A percentile compares a stretch with the other conserved stretches of the same genome.
These are phyloP conservation scores for Myopa testacea DNA, from an alignment of 2,888 invertebrate genomes.

Conservation along the genomic window DNA sequence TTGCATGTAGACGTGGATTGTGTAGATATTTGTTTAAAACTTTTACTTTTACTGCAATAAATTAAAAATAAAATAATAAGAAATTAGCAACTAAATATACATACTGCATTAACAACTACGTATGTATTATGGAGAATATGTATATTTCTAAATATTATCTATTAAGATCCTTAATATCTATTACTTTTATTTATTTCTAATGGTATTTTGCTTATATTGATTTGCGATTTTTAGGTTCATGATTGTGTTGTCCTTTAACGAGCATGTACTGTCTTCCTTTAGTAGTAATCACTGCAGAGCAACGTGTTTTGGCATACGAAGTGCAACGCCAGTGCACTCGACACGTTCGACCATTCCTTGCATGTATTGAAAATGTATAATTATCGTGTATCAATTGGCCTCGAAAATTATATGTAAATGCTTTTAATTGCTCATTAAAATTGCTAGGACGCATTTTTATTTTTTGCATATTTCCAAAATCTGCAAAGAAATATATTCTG, in stretches of 20 bases:
- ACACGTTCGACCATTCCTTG: conserved; percentile 54
- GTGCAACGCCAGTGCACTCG: conserved; percentile 64
- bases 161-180: conserved; percentile 14
- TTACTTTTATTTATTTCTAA: conserved; percentile 5
- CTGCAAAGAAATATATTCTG: conserved; percentile 25
- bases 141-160: too few relatives aligned
- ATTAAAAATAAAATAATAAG: conserved; percentile 10
- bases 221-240: conserved; percentile 49
- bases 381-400: conserved; percentile 62
- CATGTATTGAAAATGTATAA: conserved; percentile 57
- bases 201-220: too few relatives aligned
- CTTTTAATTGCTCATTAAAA: not conserved
- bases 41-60: conserved; percentile 38
- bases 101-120: not conserved
- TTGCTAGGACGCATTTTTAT: not conserved
- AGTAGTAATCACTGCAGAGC: conserved; percentile 60
- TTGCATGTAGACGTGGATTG: not conserved
- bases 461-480: conserved; percentile 8
- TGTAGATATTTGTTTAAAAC: conserved; percentile 35
- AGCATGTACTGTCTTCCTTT: conserved; percentile 55
- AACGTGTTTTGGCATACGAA: conserved; percentile 57
- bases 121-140: not conserved
- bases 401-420: conserved; percentile 61
- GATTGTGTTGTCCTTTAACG: conserved; percentile 60
- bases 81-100: not conserved